These are phyloP conservation scores for Sorex araneus DNA, from an alignment of 2,113 vertebrate species.

Conservation along the genomic window DNA sequence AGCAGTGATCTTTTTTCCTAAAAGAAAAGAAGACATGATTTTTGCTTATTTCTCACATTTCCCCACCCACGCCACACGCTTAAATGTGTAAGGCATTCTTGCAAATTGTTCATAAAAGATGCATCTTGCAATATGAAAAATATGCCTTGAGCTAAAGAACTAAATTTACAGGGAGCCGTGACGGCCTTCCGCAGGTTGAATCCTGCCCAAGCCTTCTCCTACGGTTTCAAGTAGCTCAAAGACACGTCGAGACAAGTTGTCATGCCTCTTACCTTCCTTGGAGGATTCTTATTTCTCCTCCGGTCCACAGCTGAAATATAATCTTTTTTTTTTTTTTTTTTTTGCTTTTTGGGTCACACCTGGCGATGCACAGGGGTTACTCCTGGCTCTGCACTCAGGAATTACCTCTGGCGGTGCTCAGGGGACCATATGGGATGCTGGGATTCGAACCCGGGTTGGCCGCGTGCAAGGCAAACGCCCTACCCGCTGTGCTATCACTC, in stretches of 20 bases:
- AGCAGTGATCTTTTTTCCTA: constrained; percentile 88
- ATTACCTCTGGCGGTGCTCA: too few relatives aligned
- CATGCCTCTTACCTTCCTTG: accelerated
- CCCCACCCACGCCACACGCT: too few relatives aligned
- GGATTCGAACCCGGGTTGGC: too few relatives aligned
- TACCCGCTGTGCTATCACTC: too few relatives aligned
- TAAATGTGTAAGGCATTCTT: not conserved
- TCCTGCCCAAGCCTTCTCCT: not conserved
- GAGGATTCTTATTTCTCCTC: not conserved
- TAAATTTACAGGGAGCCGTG: not conserved
- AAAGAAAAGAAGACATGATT: constrained; percentile 51
- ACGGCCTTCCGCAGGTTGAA: not conserved
- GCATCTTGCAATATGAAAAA: constrained; percentile 6
- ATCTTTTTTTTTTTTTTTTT: too few relatives aligned
- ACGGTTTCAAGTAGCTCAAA: not conserved
- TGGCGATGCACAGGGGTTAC: too few relatives aligned
- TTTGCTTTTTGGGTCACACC: too few relatives aligned
- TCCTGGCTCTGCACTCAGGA: too few relatives aligned
- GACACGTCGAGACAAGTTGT: not conserved
- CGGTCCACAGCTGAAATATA: not conserved
- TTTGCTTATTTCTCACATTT: not conserved
- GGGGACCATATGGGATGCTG: too few relatives aligned
- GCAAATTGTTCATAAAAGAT: constrained; percentile 51
- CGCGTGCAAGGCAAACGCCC: too few relatives aligned
- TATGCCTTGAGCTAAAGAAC: not conserved